phyloP scores from a whole-genome alignment of 2,113 vertebrate species.

The Siphamia tubifer region DNA sequence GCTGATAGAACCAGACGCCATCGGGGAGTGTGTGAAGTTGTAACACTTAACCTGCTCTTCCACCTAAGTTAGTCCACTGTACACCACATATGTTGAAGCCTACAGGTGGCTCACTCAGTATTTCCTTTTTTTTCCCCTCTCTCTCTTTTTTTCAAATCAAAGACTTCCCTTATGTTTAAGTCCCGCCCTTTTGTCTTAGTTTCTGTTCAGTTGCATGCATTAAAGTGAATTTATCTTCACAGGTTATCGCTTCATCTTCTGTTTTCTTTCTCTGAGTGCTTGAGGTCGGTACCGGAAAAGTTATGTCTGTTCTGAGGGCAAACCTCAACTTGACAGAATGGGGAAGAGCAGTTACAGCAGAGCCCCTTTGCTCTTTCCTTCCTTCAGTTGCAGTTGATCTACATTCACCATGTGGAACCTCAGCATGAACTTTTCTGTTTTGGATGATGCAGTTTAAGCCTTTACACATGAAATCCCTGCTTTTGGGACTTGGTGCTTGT shows the following conservation, averaged over 20 bases:
- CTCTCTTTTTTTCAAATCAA: background rate
- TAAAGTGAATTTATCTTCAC: background rate
- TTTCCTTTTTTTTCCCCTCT: background rate
- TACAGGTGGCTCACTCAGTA: conserved; percentile 2
- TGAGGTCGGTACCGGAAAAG: conserved; percentile 67
- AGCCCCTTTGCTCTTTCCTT: conserved; percentile 8
- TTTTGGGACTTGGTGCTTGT: background rate
- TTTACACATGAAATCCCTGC: background rate
- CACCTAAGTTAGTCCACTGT: conserved; percentile 14
- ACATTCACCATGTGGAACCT: background rate
- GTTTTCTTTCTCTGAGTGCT: conserved; percentile 16
- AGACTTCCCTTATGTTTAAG: conserved; percentile 16
- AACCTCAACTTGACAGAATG: conserved; percentile 63
- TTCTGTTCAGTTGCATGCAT: background rate
- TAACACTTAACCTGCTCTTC: background rate
- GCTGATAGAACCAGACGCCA: conserved; percentile 40
- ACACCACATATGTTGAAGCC: background rate
- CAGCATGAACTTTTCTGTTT: background rate
- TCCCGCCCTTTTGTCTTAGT: conserved; percentile 8
- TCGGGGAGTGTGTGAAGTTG: conserved; percentile 5
- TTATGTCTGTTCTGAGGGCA: conserved; percentile 35
- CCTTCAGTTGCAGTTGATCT: conserved; percentile 16
- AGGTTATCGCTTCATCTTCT: no score
- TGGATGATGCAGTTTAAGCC: conserved; percentile 10
- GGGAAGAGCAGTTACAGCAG: conserved; percentile 36